A percentile compares a stretch with the other conserved stretches of the same genome.
Evolutionary conservation across 2,113 vertebrate genomes (phyloP).

Genomic region (Salvelinus namaycush): DNA sequence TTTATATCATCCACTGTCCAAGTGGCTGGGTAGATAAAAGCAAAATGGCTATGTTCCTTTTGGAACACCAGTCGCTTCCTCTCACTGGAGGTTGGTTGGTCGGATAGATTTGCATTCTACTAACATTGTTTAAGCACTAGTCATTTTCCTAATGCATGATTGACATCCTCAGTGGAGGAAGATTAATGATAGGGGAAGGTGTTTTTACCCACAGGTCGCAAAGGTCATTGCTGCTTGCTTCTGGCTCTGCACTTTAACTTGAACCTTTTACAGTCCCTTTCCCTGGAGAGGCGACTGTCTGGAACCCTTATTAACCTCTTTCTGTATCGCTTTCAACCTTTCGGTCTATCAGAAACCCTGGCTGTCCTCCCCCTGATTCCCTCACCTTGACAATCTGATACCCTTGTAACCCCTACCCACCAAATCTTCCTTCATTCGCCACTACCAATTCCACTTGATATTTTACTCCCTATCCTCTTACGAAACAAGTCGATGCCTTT

Average conservation of each 20-base stretch:
- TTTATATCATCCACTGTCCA: slow-evolving; percentile 28
- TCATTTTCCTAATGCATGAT: neutral
- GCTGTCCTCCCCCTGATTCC: neutral
- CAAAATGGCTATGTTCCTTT: slow-evolving; percentile 9
- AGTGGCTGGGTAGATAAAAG: slow-evolving; percentile 35
- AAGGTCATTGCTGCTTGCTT: slow-evolving; percentile 18
- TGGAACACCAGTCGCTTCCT: slow-evolving; percentile 5
- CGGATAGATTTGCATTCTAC: slow-evolving; percentile 23
- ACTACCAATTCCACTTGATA: slow-evolving; percentile 17
- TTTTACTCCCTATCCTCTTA: slow-evolving; percentile 48
- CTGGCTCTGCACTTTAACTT: slow-evolving; percentile 4
- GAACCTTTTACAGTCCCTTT: neutral
- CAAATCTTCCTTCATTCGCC: slow-evolving; percentile 4
- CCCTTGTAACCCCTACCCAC: neutral
- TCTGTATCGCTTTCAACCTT: neutral
- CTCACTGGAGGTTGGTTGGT: slow-evolving; percentile 6
- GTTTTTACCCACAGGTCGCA: neutral
- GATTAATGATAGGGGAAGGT: neutral
- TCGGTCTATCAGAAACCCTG: no score
- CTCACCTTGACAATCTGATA: neutral
- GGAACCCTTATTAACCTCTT: neutral
- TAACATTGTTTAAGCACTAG: neutral
- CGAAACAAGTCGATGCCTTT: slow-evolving; percentile 3
- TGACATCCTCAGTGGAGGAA: neutral
- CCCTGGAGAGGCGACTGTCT: slow-evolving; percentile 1